Conservation (phyloP, 2,888 invertebrate genomes). For the Andrena flavipes region DNA sequence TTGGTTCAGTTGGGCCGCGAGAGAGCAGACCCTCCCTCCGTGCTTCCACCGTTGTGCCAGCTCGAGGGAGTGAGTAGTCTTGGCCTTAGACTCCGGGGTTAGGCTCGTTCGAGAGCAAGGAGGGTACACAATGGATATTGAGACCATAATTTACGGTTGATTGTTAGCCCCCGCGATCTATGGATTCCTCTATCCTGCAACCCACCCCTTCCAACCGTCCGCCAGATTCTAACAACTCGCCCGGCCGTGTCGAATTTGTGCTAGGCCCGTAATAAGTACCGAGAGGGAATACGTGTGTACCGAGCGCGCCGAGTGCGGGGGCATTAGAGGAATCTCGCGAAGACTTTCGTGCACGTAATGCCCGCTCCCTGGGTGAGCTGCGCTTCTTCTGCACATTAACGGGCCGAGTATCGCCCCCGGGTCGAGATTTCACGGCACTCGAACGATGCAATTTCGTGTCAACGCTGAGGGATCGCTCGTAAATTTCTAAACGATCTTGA, state of each 20-base stretch:
- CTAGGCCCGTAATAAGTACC: constrained; percentile 70
- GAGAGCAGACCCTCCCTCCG: constrained; percentile 67
- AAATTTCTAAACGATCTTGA: neutral
- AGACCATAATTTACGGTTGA: constrained; percentile 85
- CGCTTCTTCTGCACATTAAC: constrained; percentile 11
- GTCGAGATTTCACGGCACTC: constrained; percentile 21
- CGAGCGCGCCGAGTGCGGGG: constrained; percentile 16
- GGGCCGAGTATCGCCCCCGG: constrained; percentile 1
- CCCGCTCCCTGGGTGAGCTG: neutral
- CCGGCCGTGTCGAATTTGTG: constrained; percentile 78
- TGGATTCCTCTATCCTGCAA: constrained; percentile 80
- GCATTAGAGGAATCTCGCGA: constrained; percentile 59
- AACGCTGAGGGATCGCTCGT: constrained; percentile 11
- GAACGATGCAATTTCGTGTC: constrained; percentile 17
- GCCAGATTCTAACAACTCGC: constrained; percentile 79
- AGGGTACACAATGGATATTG: constrained; percentile 85
- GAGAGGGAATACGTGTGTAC: constrained; percentile 50
- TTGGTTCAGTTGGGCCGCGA: constrained; percentile 81
- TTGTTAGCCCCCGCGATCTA: constrained; percentile 84
- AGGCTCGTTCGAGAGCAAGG: constrained; percentile 79
- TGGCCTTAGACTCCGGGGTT: constrained; percentile 83
- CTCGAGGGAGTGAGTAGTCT: constrained; percentile 82
- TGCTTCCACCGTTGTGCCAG: constrained; percentile 60
- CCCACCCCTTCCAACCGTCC: constrained; percentile 35
- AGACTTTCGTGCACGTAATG: constrained; percentile 52